These are phyloP conservation scores for Hyperopisus bebe DNA, from an alignment of 2,113 vertebrate genomes.

Conservation along the genomic window DNA sequence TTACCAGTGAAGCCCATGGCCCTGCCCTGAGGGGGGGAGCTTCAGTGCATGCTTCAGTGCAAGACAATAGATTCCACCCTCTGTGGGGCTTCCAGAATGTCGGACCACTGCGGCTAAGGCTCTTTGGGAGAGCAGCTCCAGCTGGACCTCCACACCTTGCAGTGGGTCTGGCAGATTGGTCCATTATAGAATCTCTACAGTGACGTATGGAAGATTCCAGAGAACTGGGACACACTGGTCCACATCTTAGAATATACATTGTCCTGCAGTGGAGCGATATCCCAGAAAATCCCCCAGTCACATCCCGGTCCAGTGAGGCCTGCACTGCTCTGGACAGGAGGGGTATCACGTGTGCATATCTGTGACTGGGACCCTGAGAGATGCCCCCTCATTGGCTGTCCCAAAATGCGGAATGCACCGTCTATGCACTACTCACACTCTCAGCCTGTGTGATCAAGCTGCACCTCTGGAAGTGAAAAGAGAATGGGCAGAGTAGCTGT, in stretches of 20 bases:
- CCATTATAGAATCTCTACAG: constrained; percentile 45
- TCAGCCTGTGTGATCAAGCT: constrained; percentile 58
- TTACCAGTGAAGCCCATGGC: constrained; percentile 9
- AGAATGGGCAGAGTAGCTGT: constrained; percentile 42
- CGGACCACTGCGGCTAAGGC: constrained; percentile 14
- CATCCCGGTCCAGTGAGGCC: constrained; percentile 37
- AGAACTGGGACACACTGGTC: constrained; percentile 27
- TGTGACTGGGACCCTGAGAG: constrained; percentile 29
- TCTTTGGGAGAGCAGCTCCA: neutral
- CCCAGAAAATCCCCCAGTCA: constrained; percentile 36
- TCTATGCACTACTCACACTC: constrained; percentile 57
- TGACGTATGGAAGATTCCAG: constrained; percentile 21
- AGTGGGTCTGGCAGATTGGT: neutral
- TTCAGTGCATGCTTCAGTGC: constrained; percentile 37
- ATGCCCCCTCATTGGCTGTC: constrained; percentile 35
- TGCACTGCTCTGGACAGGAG: constrained; percentile 19
- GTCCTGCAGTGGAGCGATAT: constrained; percentile 39
- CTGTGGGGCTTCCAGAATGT: constrained; percentile 47
- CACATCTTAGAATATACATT: constrained; percentile 26
- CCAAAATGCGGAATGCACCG: constrained; percentile 43
- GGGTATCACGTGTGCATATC: constrained; percentile 33
- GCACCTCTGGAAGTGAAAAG: constrained; percentile 59
- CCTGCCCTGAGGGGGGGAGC: neutral
- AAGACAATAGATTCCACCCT: constrained; percentile 22
- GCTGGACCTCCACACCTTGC: neutral